Evolutionary conservation across 2,113 vertebrate species (phyloP).

Genomic region (Pteropus alecto): DNA sequence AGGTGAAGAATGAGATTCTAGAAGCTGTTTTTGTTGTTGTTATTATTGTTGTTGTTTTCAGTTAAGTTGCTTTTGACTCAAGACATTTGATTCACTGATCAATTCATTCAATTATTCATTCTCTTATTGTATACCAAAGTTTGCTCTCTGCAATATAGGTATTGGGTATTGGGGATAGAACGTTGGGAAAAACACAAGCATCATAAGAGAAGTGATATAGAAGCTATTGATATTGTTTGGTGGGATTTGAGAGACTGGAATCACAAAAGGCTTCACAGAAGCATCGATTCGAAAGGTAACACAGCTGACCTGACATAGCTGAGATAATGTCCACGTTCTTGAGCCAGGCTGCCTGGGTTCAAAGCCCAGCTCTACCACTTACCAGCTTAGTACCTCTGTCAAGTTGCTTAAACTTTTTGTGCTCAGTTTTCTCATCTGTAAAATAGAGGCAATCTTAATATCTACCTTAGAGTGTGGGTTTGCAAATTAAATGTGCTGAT

Average conservation of each 20-base stretch:
- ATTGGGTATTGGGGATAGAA: neutral
- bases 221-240: neutral
- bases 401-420: neutral
- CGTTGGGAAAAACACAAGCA: neutral
- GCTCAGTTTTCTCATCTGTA: neutral
- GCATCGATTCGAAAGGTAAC: neutral
- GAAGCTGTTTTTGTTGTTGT: neutral
- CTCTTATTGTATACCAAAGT: neutral
- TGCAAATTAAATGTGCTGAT: neutral
- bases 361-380: neutral
- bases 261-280: neutral
- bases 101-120: neutral
- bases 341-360: neutral
- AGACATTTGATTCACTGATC: neutral
- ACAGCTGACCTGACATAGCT: neutral
- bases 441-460: neutral
- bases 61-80: neutral
- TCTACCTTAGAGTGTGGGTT: neutral
- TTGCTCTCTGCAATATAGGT: neutral
- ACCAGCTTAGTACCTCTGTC: neutral
- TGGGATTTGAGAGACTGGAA: neutral
- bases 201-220: neutral
- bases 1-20: neutral
- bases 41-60: too few species aligned
- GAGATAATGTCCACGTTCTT: neutral